Evolutionary conservation across 2,113 vertebrate species (phyloP).

Genomic region (Manacus vitellinus): DNA sequence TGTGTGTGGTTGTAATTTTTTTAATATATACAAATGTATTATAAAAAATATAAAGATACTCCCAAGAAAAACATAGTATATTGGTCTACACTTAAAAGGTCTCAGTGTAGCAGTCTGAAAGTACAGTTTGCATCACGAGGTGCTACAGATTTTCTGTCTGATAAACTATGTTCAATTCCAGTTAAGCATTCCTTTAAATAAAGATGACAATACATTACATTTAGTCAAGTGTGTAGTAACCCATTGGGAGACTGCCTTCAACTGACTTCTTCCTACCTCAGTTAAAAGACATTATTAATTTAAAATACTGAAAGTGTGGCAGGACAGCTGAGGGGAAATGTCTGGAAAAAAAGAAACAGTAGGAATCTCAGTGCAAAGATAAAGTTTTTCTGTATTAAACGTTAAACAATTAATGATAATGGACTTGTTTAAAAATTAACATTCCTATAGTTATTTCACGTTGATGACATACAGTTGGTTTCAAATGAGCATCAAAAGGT

Average conservation of each 20-base stretch:
- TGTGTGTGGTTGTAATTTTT: slow-evolving; percentile 55
- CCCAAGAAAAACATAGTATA: not conserved
- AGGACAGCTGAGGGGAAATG: not conserved
- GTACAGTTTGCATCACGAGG: not conserved
- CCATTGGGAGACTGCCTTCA: not conserved
- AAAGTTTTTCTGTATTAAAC: not conserved
- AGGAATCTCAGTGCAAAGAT: not conserved
- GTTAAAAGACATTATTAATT: not conserved
- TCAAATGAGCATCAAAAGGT: not conserved
- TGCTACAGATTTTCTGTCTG: not conserved
- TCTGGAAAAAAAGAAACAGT: not conserved
- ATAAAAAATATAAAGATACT: not conserved
- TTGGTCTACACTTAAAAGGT: not conserved
- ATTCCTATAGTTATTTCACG: not conserved
- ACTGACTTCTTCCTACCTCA: not conserved
- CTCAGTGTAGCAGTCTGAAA: not conserved
- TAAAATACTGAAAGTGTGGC: not conserved
- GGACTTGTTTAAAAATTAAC: not conserved
- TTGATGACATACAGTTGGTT: not conserved
- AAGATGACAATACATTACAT: not conserved
- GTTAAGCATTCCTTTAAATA: not conserved
- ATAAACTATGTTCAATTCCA: not conserved
- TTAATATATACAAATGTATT: not conserved
- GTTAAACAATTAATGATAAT: not conserved
- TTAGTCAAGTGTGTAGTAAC: not conserved